These are phyloP conservation scores for Hololepta plana DNA, from an alignment of 2,888 invertebrate genomes.

Conservation along the genomic window DNA sequence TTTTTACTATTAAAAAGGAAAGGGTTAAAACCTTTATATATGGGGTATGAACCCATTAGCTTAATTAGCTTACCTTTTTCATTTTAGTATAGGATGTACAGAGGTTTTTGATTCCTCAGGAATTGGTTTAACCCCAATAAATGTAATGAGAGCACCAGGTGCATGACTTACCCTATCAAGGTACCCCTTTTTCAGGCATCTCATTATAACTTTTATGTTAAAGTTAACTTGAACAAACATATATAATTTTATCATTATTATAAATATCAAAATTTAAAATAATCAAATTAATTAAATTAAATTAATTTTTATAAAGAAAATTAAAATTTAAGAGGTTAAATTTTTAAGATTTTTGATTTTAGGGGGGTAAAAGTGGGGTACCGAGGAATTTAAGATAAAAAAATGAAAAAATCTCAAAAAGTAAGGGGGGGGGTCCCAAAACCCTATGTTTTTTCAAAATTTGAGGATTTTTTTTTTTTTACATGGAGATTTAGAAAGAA, in stretches of 20 bases:
- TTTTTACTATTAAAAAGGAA: conserved; percentile 34
- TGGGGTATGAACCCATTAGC: conserved; percentile 31
- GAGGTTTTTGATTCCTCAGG: conserved; percentile 40
- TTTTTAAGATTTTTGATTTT: conserved; percentile 1
- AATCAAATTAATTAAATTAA: no score
- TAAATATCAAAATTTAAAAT: no score
- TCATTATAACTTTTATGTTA: conserved; percentile 14
- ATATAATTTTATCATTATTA: no score
- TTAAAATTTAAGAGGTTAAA: no score
- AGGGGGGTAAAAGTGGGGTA: conserved; percentile 1
- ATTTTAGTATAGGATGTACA: conserved; percentile 44
- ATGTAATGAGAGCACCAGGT: conserved; percentile 28
- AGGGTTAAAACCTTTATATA: conserved; percentile 28
- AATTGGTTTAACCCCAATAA: conserved; percentile 42
- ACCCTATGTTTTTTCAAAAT: no score
- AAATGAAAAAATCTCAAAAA: no score
- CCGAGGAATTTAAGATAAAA: background rate
- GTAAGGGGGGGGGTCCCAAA: no score
- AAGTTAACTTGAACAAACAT: background rate
- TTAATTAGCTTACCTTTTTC: conserved; percentile 37
- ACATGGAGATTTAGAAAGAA: no score
- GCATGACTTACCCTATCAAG: conserved; percentile 42
- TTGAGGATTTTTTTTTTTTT: no score
- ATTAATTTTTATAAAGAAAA: no score
- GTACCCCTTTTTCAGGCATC: conserved; percentile 41